Percentiles rank a stretch among this genome's conserved stretches.
Conservation (phyloP, 1,140 invertebrate species). For the Drosophila bipectinata region DNA sequence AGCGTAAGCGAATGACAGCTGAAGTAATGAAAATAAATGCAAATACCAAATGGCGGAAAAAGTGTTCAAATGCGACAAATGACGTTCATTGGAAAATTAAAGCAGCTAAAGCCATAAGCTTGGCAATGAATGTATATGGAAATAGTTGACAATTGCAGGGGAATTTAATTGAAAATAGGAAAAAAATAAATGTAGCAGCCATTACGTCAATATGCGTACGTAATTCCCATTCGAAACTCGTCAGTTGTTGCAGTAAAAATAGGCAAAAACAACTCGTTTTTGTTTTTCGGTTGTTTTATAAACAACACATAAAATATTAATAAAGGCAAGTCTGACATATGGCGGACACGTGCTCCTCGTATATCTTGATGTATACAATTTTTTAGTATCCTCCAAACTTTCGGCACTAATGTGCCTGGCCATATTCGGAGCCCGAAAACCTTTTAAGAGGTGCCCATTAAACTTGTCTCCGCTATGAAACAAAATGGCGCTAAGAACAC, state of each 20-base stretch:
- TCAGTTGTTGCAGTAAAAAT: constrained; percentile 25
- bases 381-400: constrained; percentile 53
- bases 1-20: constrained; percentile 10
- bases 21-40: constrained; percentile 24
- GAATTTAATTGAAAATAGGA: constrained; percentile 18
- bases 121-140: constrained; percentile 23
- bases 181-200: constrained; percentile 9
- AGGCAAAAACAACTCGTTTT: constrained; percentile 3
- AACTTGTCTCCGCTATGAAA: constrained; percentile 66
- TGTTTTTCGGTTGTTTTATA: constrained; percentile 31
- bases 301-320: constrained; percentile 60
- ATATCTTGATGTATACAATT: constrained; percentile 55
- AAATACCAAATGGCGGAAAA: background rate
- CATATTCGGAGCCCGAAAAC: constrained; percentile 47
- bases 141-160: constrained; percentile 44
- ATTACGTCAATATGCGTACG: constrained; percentile 45
- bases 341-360: constrained; percentile 60
- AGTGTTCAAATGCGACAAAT: constrained; percentile 16
- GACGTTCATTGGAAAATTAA: constrained; percentile 28
- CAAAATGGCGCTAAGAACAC: constrained; percentile 49
- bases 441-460: constrained; percentile 66
- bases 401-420: constrained; percentile 58
- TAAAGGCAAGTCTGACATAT: constrained; percentile 62
- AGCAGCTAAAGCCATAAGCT: constrained; percentile 28
- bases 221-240: constrained; percentile 45